These are phyloP conservation scores for Orthonevra nobilis DNA, from an alignment of 2,888 invertebrate species.

Conservation along the genomic window DNA sequence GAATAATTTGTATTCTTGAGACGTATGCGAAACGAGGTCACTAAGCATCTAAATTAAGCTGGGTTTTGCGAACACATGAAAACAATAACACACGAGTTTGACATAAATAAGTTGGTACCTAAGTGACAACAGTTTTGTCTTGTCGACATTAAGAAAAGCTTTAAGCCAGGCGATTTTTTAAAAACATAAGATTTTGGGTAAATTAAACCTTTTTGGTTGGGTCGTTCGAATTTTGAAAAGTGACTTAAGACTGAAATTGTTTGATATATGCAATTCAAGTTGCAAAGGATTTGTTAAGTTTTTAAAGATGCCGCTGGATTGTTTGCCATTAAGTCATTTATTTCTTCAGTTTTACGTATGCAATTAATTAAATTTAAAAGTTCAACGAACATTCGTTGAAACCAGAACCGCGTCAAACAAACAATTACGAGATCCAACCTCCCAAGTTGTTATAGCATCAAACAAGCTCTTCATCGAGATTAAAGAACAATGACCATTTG, in stretches of 20 bases:
- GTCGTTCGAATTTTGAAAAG: too few relatives aligned
- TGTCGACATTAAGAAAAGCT: neutral
- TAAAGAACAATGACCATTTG: neutral
- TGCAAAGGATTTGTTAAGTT: too few relatives aligned
- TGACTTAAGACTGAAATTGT: neutral
- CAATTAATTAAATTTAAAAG: too few relatives aligned
- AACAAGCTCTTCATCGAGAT: neutral
- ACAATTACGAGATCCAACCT: neutral
- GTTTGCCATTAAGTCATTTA: neutral
- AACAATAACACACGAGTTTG: slow-evolving; percentile 44
- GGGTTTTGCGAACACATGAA: slow-evolving; percentile 34
- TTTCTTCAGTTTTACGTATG: neutral
- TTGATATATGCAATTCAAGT: too few relatives aligned
- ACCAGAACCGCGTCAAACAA: neutral
- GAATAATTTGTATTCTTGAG: slow-evolving; percentile 49
- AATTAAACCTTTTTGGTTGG: too few relatives aligned
- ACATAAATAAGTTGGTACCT: slow-evolving; percentile 29
- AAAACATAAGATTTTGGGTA: too few relatives aligned
- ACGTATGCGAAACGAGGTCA: slow-evolving; percentile 41
- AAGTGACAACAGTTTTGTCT: too few relatives aligned
- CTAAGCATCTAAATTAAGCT: slow-evolving; percentile 47
- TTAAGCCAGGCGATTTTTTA: neutral
- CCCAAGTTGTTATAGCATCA: neutral
- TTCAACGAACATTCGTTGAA: neutral
- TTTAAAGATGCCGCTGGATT: too few relatives aligned